Base-by-base conservation (phyloP, 2,797 vertebrate species). In the Eulemur albifrons region DNA sequence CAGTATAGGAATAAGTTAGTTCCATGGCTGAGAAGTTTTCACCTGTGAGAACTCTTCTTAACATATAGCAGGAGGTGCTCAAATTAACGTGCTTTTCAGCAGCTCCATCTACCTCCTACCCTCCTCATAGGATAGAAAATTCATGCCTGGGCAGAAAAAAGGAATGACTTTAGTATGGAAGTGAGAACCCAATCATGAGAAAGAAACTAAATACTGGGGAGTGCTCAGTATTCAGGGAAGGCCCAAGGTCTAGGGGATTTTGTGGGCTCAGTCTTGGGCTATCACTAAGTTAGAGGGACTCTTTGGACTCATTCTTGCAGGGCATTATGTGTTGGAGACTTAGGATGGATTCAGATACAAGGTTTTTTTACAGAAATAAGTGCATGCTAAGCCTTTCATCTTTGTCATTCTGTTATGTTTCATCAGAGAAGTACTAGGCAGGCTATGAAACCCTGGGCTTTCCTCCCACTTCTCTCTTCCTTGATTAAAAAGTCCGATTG, bases 31-130 rank as follows among this genome's bases (percentile, higher is more conserved):
- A 90, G 59, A 77, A 76, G 65, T 81, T 95, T 92, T 95, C 50
- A 92, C 43, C 65, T n/a, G 12, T 77, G 54, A 92, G 32, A 92
- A 65, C 15, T 63, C 25, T 73, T 83, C 59, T 79, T 86, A 92
- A 96, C 20, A 87, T 69, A 88, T 93, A 61, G 35, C 35, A 90
- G 48, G 43, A 95, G 40, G 11, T 95, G 43, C 45, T 92, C 52
- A 82, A 95, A 85, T 92, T 70, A 85, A 92, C 52, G 61, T 79
- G 20, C 77, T 75, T 90, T 86, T 83, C 38, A 89, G 59, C 50
- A 79, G 94, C 25, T 8, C 3, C 7, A 67, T 81, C 52, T 95
- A 91, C 9, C n/a, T 18, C 18, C 18, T 79, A 14, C 23, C 23
- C 9, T 81, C 20, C n/a, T n/a, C 35, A 70, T 43, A 80, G n/a